Base-by-base conservation (phyloP, 2,888 invertebrate genomes). In the Chaetogeoica ovagalla region DNA sequence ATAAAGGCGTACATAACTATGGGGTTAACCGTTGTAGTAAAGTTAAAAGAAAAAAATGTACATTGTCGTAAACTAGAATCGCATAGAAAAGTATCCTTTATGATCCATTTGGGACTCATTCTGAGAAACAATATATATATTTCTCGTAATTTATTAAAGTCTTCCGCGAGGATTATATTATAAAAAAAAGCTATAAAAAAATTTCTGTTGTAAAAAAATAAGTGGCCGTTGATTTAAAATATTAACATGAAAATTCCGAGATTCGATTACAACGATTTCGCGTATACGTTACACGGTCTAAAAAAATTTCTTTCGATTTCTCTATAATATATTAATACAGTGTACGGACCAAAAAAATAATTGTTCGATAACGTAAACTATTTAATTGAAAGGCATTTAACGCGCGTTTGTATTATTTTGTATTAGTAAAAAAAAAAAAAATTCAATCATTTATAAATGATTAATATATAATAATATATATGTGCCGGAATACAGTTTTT, bases 381-480 rank as follows among this genome's bases (percentile, higher is more conserved):
- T 57, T 15, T 39, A 13, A 43, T 9, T 43, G 23, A 19, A 48
- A 23, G 21, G 13, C n/a, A 6, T 6, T 13, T 6, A 72, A 72
- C 37, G 48, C n/a, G 21, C 43, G 62, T 72, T 72, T 23, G n/a
- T n/a, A n/a, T n/a, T n/a, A n/a, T n/a, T n/a, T n/a, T n/a, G n/a
- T n/a, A n/a, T n/a, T n/a, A n/a, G n/a, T n/a, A n/a, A n/a, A n/a
- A n/a, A n/a, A n/a, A n/a, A 62, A 62, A 37, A 23, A 48, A 72
- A 72, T 62, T 62, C 72, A 72, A 62, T 72, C 37, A 48, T 23
- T 23, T 72, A 62, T 23, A 19, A 62, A 62, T 39, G 30, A 30
- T 30, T 30, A 30, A 55, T 19, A 23, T 62, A 62, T 19, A 23
- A 30, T 60, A 48, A 19, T 9, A 62, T 1, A 21, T 57, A 57